Base-by-base conservation (phyloP, 2,888 invertebrate species). In the Phengaris alcon region DNA sequence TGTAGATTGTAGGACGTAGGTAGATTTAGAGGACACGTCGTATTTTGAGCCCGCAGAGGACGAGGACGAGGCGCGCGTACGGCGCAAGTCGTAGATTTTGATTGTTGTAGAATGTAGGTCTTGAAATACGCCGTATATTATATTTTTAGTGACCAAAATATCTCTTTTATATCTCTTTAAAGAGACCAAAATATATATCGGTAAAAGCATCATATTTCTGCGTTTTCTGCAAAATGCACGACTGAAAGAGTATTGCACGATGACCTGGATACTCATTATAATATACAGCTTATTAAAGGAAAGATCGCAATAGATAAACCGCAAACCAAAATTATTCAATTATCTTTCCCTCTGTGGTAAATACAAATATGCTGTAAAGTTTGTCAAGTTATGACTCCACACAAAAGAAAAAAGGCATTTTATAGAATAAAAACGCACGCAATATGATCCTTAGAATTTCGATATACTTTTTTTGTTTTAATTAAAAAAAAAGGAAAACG, bases 401-500 rank as follows among this genome's bases (percentile, higher is more conserved):
- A 57, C 48, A 48, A 48, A 48, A 6, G 48, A 0, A 22, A 15
- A 59, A 59, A 22, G 22, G 22, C 48, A 3, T 48, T 1, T 48
- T 48, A 7, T 8, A 22, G 10, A 59, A 22, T 59, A 10, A 59
- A 59, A 59, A 57, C 15, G 8, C 22, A 59, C 22, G 22, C 10
- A 59, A 59, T 59, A 59, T 22, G 4, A 59, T 22, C 10, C 9
- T 48, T 69, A n/a, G 69, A 69, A 48, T 69, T 69, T 69, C 22
- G 9, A 59, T 59, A 73, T 74, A 15, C 64, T 68, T 9, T n/a
- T 72, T 68, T 75, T 74, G 59, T 51, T 57, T 72, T 59, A 55
- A 72, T 70, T 75, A 69, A 15, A 57, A 64, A 48, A 76, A 72
- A 76, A 59, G 54, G 44, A 64, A 77, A 59, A 22, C 59, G 22